Percentiles rank a stretch among this genome's conserved stretches.
phyloP scores from a whole-genome alignment of 2,888 invertebrate species.

The Chymomyza procnemis region DNA sequence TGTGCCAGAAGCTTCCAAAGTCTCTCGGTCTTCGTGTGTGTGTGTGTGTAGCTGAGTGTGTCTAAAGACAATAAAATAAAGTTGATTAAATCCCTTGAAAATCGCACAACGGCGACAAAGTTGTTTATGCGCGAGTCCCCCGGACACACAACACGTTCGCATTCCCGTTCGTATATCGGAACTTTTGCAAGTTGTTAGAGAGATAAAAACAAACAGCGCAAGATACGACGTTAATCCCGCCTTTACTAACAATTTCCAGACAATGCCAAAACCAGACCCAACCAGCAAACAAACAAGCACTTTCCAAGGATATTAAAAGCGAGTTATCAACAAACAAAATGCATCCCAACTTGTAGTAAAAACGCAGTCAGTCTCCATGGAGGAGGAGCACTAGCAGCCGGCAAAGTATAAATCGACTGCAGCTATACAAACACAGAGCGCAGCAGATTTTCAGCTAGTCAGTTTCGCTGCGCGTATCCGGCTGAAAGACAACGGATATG shows the following conservation, averaged over 20 bases:
- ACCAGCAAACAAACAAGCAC: constrained; percentile 13
- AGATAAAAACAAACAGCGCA: constrained; percentile 3
- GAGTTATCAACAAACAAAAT: constrained; percentile 46
- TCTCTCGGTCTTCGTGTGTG: background rate
- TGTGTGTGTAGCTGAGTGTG: background rate
- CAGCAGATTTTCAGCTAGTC: constrained; percentile 18
- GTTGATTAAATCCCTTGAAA: constrained; percentile 52
- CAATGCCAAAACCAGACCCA: constrained; percentile 28
- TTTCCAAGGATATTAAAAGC: constrained; percentile 44
- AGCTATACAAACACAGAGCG: background rate
- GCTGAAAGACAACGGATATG: constrained; percentile 67
- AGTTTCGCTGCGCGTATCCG: constrained; percentile 38
- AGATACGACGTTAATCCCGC: constrained; percentile 12
- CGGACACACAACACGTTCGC: background rate
- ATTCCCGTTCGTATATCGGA: background rate
- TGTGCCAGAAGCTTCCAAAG: background rate
- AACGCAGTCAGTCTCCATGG: background rate
- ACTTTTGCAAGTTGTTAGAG: background rate
- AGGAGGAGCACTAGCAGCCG: background rate
- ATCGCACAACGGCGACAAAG: constrained; percentile 25
- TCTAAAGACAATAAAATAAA: constrained; percentile 39
- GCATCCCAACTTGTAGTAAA: constrained; percentile 9
- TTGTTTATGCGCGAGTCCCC: constrained; percentile 33
- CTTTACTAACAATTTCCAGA: constrained; percentile 16
- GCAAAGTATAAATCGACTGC: background rate